phyloP scores from a whole-genome alignment of 2,888 invertebrate genomes.

The Diaphora mendica region DNA sequence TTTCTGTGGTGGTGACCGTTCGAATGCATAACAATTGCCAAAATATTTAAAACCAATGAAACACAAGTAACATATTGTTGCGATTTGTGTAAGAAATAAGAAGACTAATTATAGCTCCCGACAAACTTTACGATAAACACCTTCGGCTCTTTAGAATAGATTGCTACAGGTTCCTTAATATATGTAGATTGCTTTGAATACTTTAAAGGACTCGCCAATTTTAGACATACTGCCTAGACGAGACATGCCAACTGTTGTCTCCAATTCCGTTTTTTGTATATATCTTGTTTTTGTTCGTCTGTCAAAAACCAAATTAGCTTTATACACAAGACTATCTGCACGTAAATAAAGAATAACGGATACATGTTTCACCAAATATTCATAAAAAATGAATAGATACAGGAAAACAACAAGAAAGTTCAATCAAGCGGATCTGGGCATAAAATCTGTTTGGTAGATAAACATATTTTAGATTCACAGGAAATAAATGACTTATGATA shows the following conservation, averaged over 20 bases:
- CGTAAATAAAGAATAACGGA: constrained; percentile 25
- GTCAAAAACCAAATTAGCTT: background rate
- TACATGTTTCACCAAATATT: constrained; percentile 23
- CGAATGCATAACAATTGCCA: background rate
- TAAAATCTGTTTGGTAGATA: constrained; percentile 24
- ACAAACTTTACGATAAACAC: background rate
- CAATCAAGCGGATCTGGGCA: constrained; percentile 27
- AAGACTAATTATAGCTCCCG: background rate
- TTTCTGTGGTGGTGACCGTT: too few relatives aligned
- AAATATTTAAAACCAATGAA: background rate
- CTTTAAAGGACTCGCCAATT: background rate
- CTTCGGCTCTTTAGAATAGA: background rate
- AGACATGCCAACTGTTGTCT: background rate
- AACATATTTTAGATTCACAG: constrained; percentile 17
- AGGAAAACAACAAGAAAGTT: constrained; percentile 37
- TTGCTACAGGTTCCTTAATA: background rate
- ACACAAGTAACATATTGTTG: background rate
- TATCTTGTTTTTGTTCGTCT: background rate
- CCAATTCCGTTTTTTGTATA: background rate
- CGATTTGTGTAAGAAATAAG: background rate
- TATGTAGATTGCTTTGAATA: constrained; percentile 4
- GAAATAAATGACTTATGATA: constrained; percentile 21
- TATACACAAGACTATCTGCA: background rate
- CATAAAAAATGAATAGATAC: constrained; percentile 21
- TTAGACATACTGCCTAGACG: background rate